These are phyloP conservation scores for Chondrosia reniformis DNA, from an alignment of 37 sponge, comb jelly and placozoan genomes.

Conservation along the genomic window DNA sequence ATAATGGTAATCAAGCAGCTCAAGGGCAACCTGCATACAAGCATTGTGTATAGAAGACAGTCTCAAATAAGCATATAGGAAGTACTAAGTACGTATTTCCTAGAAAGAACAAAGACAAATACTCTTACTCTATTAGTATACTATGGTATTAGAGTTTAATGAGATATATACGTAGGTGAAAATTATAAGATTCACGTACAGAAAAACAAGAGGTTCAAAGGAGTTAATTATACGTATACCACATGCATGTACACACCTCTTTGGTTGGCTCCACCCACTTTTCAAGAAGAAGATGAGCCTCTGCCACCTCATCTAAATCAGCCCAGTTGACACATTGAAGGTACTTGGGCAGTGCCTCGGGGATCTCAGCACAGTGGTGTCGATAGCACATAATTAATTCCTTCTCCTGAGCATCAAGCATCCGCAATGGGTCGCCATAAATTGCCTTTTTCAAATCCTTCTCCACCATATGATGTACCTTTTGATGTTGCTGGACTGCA, in stretches of 20 bases:
- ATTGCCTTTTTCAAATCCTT: conserved; percentile 51
- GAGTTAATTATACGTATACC: background rate
- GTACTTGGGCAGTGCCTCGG: conserved; percentile 85
- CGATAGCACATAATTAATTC: conserved; percentile 68
- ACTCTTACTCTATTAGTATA: too few species aligned
- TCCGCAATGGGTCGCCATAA: conserved; percentile 50
- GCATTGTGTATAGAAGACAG: too few species aligned
- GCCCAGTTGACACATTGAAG: conserved; percentile 85
- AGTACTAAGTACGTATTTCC: too few species aligned
- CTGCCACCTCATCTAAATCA: conserved; percentile 56
- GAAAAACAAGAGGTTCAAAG: background rate
- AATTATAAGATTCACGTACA: too few species aligned
- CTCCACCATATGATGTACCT: conserved; percentile 19
- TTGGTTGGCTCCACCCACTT: conserved; percentile 62
- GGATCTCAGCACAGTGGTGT: conserved; percentile 35
- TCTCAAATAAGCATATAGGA: too few species aligned
- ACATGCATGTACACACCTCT: conserved; percentile 48
- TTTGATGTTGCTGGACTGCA: too few species aligned
- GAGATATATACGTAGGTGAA: too few species aligned
- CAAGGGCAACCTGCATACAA: conserved; percentile 70
- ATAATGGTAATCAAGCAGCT: conserved; percentile 86
- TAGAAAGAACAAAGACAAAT: too few species aligned
- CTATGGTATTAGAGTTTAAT: too few species aligned
- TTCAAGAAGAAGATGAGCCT: conserved; percentile 48
- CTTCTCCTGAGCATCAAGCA: conserved; percentile 54